These are phyloP conservation scores for Diarsia dahlii DNA, from an alignment of 2,888 invertebrate species.

Conservation along the genomic window DNA sequence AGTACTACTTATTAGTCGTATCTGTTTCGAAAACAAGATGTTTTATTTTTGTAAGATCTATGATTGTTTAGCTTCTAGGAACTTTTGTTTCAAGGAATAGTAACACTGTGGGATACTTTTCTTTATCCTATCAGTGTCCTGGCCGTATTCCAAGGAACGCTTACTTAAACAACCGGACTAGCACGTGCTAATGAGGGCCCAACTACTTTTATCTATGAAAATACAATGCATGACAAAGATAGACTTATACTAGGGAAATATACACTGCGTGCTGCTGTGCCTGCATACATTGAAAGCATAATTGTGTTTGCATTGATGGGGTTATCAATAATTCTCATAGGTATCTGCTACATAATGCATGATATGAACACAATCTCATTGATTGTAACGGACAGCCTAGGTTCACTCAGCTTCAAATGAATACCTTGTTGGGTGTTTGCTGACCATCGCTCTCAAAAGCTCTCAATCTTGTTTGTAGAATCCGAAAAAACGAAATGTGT, in stretches of 20 bases:
- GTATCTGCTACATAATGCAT: background rate
- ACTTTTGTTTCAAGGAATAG: background rate
- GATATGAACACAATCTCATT: background rate
- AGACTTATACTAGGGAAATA: background rate
- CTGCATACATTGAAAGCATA: background rate
- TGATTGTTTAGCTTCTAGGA: background rate
- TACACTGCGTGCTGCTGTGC: background rate
- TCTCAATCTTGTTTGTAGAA: background rate
- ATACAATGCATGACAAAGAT: background rate
- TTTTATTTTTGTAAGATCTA: background rate
- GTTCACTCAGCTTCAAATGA: background rate
- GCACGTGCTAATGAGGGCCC: constrained; percentile 40
- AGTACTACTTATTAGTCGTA: too few relatives aligned
- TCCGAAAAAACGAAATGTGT: background rate
- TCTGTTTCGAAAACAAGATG: too few relatives aligned
- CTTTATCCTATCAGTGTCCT: constrained; percentile 22
- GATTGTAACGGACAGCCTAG: background rate
- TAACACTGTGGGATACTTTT: constrained; percentile 10
- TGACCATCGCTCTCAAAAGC: background rate
- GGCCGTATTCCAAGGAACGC: constrained; percentile 35
- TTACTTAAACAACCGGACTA: constrained; percentile 28
- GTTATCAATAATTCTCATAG: background rate
- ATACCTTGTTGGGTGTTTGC: background rate
- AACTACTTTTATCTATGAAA: constrained; percentile 23
- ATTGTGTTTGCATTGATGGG: background rate